Conservation (phyloP, 1,140 invertebrate species). For the Polypedilum vanderplanki region DNA sequence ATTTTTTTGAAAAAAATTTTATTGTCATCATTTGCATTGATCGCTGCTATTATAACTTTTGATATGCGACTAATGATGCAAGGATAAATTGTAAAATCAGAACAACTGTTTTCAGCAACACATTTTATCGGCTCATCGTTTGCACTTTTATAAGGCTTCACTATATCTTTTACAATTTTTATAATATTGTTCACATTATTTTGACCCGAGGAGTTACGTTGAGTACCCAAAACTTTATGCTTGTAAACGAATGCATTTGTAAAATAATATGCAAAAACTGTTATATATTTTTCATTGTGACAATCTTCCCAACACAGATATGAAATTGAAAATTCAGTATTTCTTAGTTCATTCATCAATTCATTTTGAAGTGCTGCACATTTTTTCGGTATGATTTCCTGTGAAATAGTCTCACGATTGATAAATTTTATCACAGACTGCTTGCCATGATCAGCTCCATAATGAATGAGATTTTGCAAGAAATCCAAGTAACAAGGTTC, state of each 20-base stretch:
- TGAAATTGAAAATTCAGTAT: conserved; percentile 2
- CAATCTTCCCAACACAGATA: neutral
- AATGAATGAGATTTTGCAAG: neutral
- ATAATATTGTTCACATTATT: neutral
- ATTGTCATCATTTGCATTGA: neutral
- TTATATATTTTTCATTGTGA: neutral
- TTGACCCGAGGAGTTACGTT: neutral
- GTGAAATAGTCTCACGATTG: neutral
- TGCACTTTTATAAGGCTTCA: neutral
- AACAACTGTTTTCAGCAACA: neutral
- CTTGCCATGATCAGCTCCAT: conserved; percentile 16
- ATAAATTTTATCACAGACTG: neutral
- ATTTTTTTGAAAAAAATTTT: neutral
- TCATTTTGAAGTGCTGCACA: neutral
- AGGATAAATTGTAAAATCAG: neutral
- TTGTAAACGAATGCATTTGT: neutral
- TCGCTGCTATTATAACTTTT: neutral
- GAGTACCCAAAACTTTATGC: neutral
- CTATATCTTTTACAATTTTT: neutral
- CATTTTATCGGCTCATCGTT: neutral
- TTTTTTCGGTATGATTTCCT: neutral
- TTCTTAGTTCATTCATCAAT: neutral
- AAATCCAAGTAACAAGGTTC: neutral
- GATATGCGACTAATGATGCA: neutral
- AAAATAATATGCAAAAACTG: conserved; percentile 1